phyloP scores from a whole-genome alignment of 1,140 invertebrate species.

The Drosophila takahashii region DNA sequence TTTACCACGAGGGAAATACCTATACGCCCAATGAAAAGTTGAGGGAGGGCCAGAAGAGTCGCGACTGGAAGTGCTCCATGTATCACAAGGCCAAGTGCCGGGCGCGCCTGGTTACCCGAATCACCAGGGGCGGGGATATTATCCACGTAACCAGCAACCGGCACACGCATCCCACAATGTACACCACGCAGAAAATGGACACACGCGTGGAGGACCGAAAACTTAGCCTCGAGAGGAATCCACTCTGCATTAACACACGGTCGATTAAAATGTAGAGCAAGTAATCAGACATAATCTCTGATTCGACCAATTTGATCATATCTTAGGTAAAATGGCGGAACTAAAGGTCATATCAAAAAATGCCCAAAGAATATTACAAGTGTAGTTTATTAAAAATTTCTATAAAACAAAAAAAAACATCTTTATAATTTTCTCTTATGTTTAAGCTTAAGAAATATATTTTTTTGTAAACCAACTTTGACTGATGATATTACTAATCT shows the following conservation, averaged over 20 bases:
- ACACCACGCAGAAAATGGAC: slow-evolving; percentile 13
- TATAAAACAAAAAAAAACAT: neutral
- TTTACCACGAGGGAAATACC: slow-evolving; percentile 76
- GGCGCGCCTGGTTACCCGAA: slow-evolving; percentile 69
- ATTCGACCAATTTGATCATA: neutral
- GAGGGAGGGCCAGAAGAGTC: slow-evolving; percentile 60
- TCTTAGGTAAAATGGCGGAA: neutral
- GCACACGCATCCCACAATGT: slow-evolving; percentile 69
- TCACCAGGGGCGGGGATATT: slow-evolving; percentile 50
- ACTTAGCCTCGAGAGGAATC: slow-evolving; percentile 47
- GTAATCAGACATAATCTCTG: neutral
- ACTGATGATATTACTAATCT: no score
- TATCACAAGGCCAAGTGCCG: slow-evolving; percentile 82
- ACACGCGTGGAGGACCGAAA: slow-evolving; percentile 22
- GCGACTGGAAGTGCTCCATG: slow-evolving; percentile 84
- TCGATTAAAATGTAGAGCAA: slow-evolving; percentile 25
- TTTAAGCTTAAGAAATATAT: neutral
- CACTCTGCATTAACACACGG: slow-evolving; percentile 31
- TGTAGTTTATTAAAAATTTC: neutral
- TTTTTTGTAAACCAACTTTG: no score
- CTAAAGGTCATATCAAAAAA: neutral
- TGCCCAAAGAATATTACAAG: neutral
- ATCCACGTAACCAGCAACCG: slow-evolving; percentile 68
- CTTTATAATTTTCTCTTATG: neutral
- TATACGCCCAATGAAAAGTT: slow-evolving; percentile 83